Conservation (phyloP, 2,797 vertebrate species). For the Gymnodraco acuticeps region DNA sequence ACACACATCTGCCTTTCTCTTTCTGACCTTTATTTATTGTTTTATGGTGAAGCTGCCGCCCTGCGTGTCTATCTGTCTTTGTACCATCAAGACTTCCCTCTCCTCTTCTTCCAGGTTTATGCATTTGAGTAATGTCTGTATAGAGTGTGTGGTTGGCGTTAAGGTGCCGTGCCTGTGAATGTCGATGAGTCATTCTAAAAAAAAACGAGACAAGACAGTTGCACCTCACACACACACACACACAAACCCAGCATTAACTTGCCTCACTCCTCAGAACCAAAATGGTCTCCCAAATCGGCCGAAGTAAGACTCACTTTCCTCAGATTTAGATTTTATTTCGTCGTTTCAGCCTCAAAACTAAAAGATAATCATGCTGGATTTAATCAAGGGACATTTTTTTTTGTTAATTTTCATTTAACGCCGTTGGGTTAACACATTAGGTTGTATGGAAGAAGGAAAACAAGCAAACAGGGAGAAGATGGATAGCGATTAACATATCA, state of each 20-base stretch:
- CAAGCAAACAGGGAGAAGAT: slow-evolving; percentile 38
- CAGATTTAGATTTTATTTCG: slow-evolving; percentile 32
- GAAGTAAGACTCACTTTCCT: slow-evolving; percentile 40
- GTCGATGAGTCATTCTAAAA: slow-evolving; percentile 79
- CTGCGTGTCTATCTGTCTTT: slow-evolving; percentile 13
- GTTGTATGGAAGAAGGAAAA: slow-evolving; percentile 35
- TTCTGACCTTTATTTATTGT: slow-evolving; percentile 72
- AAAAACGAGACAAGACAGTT: slow-evolving; percentile 61
- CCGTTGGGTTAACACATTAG: slow-evolving; percentile 34
- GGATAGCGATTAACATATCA: slow-evolving; percentile 4
- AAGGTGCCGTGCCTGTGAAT: slow-evolving; percentile 66
- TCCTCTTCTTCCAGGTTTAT: slow-evolving; percentile 35
- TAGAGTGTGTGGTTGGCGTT: slow-evolving; percentile 30
- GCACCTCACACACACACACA: slow-evolving; percentile 13
- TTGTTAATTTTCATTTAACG: slow-evolving; percentile 32
- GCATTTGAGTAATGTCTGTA: slow-evolving; percentile 42
- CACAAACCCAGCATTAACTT: slow-evolving; percentile 33
- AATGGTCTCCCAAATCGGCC: slow-evolving; percentile 50
- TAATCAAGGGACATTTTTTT: slow-evolving; percentile 16
- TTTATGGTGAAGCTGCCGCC: slow-evolving; percentile 52
- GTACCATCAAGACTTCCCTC: slow-evolving; percentile 41
- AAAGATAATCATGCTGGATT: slow-evolving; percentile 16
- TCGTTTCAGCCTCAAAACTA: slow-evolving; percentile 23
- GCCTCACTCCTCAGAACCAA: slow-evolving; percentile 42
- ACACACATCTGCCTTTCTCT: slow-evolving; percentile 36